Base-by-base conservation (phyloP, 1,140 invertebrate species). In the Leptinotarsa defecta region DNA sequence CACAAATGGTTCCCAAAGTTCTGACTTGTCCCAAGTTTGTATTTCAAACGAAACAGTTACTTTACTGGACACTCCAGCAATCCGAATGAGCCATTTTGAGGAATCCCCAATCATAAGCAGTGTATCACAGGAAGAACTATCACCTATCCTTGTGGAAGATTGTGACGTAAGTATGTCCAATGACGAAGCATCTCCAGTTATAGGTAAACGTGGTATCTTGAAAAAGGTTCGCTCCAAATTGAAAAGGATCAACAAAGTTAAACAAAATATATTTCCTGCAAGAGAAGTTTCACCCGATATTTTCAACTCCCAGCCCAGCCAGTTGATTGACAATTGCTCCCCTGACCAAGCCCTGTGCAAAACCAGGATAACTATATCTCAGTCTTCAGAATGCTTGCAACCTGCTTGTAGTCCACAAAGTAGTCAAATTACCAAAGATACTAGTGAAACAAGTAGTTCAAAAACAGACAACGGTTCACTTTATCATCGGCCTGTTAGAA, bases 151-250 rank as follows among this genome's bases (percentile, higher is more conserved):
- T 15, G 68, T 62, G 15, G 24, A 67, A 52, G 61, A 13, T 19
- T n/a, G 11, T 22, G 17, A 48, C 19, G 48, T 15, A 0, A 62
- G 20, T 62, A 24, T 62, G 1, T 15, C n/a, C 20, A 15, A 11
- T 19, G 73, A 79, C 27, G 73, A 79, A 61, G 15, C 62, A 52
- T 79, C 78, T 11, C 78, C 76, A 43, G 13, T 79, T 13, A 74
- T 79, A 65, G 62, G 71, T 68, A 73, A 68, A 13, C 48, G 48
- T 6, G 62, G 20, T 19, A 68, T 72, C 13, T 24, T 77, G 64
- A 71, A 71, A 77, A 69, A 73, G 68, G 70, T 73, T 68, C 61
- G 69, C 63, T 65, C 17, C 5, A 71, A 34, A 68, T 68, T 20
- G 57, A 57, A 61, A 76, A 77, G 15, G 62, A 74, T 48, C 20